Conservation (phyloP, 2,797 vertebrate species). For the Sandelia bainsii region DNA sequence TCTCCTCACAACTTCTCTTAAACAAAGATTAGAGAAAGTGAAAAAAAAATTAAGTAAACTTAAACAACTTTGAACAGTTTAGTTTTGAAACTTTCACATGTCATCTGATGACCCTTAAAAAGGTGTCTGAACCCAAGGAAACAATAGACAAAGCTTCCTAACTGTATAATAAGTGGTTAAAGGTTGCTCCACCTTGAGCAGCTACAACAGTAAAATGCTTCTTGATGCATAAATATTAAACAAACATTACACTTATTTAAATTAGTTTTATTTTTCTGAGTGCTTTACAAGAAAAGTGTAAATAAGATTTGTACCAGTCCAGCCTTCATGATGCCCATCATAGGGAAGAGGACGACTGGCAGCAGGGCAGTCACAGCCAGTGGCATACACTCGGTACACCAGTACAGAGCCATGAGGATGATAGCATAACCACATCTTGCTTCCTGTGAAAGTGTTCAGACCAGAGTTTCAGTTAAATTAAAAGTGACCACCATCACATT, state of each 20-base stretch:
- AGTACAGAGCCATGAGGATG: constrained; percentile 93
- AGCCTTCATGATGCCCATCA: constrained; percentile 92
- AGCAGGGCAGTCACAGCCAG: constrained; percentile 91
- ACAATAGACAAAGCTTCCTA: background rate
- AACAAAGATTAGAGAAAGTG: too few species aligned
- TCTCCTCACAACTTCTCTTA: too few species aligned
- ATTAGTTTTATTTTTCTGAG: background rate
- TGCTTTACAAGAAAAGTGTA: background rate
- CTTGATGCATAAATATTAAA: background rate
- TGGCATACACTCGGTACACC: constrained; percentile 95
- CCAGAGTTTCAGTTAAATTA: background rate
- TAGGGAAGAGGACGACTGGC: constrained; percentile 92
- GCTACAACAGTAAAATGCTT: background rate
- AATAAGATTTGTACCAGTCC: constrained; percentile 63
- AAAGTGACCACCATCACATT: background rate
- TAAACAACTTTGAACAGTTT: too few species aligned
- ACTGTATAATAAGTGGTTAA: background rate
- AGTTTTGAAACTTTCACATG: too few species aligned
- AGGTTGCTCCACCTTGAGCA: background rate
- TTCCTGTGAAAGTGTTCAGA: constrained; percentile 79
- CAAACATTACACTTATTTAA: too few species aligned
- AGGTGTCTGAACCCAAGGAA: background rate
- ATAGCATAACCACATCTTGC: constrained; percentile 89
- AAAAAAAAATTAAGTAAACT: too few species aligned
- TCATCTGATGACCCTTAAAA: background rate